These are phyloP conservation scores for Lophochroa leadbeateri DNA, from an alignment of 2,113 vertebrate genomes.

Conservation along the genomic window DNA sequence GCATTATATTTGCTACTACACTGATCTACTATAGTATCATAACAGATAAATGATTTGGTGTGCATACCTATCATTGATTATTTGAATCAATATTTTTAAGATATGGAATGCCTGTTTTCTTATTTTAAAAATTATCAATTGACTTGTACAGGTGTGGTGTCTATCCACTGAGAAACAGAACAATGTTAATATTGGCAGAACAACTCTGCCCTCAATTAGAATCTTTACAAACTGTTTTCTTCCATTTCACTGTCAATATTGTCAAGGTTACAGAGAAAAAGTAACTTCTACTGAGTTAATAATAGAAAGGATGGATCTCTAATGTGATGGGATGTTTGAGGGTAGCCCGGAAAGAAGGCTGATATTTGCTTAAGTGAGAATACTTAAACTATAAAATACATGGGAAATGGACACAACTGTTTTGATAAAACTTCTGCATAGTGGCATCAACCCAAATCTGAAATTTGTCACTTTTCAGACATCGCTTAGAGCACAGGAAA, in stretches of 20 bases:
- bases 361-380: background rate
- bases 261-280: background rate
- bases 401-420: background rate
- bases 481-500: background rate
- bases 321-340: background rate
- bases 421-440: background rate
- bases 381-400: background rate
- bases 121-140: background rate
- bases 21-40: background rate
- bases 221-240: background rate
- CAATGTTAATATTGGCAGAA: background rate
- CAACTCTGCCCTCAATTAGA: background rate
- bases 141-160: background rate
- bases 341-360: background rate
- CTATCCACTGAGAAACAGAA: background rate
- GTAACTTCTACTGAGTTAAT: background rate
- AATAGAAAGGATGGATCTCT: background rate
- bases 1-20: background rate
- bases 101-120: background rate
- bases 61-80: background rate
- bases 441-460: background rate
- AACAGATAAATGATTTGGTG: background rate
- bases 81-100: background rate
- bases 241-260: background rate
- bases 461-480: background rate